Base-by-base conservation (phyloP, 2,113 vertebrate genomes). In the Forbesichthys papilliferus region DNA sequence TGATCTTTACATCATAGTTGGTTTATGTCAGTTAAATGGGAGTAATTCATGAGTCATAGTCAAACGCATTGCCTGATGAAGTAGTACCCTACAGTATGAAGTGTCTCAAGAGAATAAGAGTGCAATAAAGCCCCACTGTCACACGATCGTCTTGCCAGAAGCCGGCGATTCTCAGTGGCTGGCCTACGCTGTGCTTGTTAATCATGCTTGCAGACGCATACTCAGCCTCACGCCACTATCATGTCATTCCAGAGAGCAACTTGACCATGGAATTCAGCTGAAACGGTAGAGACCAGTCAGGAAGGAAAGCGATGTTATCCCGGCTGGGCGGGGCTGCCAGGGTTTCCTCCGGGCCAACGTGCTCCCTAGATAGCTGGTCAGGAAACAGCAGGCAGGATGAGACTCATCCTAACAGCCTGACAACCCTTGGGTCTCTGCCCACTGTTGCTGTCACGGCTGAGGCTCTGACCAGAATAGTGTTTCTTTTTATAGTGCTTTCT, bases 311-410 rank as follows among this genome's bases (percentile, higher is more conserved):
- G 82, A 87, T 92, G 84, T 86, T 90, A 90, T 90, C 88, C 87
- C 3, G 63, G 63, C 47, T 81, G 86, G 89, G 90, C 85, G 84
- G 88, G 87, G 87, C 84, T 51, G 76, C 74, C 68, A 63, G 36
- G 49, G 61, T 77, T 91, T 91, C 90, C 88, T 89, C 69, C 72
- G 16, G 79, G 85, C 79, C 66, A 33, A 67, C 77, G 9, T 72
- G 80, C 78, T 86, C 89, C 82, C 83, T 71, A 90, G 86, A 90
- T 88, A 88, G 86, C 75, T 27, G 52, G 81, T 79, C 86, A 88
- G 88, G 86, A 91, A 89, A 88, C 90, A 83, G 83, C 88, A 87
- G 88, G 84, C 88, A 90, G 89, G 89, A 91, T 87, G 83, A 88
- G 87, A 85, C 82, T 10, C 84, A 90, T 90, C 89, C 88, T 77